phyloP scores from a whole-genome alignment of 37 sponge, comb jelly and placozoan species.

The Eunapius fragilis region DNA sequence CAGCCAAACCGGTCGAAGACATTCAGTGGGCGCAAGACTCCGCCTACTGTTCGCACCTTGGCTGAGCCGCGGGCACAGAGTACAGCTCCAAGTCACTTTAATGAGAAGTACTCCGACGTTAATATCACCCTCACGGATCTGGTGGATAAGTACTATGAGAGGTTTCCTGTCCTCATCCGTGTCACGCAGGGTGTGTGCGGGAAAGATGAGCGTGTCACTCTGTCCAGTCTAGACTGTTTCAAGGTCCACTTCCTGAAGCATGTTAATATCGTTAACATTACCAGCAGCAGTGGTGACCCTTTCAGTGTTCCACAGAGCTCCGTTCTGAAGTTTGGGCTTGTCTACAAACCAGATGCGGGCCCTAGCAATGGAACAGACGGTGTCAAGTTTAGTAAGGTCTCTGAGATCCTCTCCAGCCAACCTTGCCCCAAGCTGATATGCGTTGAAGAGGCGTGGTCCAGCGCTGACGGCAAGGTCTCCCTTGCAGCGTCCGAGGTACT shows the following conservation, averaged over 20 bases:
- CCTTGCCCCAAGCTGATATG: conserved; percentile 8
- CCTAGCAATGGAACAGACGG: neutral
- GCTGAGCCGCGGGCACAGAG: neutral
- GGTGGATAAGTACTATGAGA: conserved; percentile 6
- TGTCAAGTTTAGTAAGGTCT: conserved; percentile 9
- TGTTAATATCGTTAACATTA: neutral
- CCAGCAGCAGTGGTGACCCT: neutral
- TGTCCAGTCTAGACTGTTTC: conserved; percentile 9
- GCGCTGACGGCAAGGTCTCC: neutral
- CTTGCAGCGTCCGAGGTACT: neutral
- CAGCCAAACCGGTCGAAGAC: neutral
- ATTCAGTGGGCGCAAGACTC: neutral
- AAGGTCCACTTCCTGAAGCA: conserved; percentile 27
- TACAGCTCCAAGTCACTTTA: neutral
- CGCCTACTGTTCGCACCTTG: neutral
- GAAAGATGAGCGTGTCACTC: conserved; percentile 1
- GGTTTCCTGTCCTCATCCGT: conserved; percentile 31
- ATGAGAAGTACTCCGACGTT: neutral
- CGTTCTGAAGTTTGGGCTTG: conserved; percentile 10
- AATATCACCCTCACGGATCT: neutral
- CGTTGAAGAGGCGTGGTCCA: neutral
- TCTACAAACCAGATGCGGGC: neutral
- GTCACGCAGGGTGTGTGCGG: conserved; percentile 36
- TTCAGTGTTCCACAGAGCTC: conserved; percentile 22
- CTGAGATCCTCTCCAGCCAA: conserved; percentile 1